Conservation (phyloP, 2,888 invertebrate genomes). For the Harpagoxenus sublaevis region DNA sequence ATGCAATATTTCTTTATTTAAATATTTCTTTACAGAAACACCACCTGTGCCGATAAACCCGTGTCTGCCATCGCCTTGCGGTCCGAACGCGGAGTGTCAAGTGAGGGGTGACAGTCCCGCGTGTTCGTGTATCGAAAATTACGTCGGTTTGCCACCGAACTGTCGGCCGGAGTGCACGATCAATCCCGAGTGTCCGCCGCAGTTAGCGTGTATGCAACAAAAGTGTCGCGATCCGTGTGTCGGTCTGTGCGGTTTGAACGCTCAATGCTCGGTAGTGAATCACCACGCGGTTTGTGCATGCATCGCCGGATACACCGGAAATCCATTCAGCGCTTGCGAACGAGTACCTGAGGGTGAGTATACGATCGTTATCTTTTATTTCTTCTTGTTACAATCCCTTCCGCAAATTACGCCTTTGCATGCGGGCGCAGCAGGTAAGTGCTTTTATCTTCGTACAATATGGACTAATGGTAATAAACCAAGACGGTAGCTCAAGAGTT, state of each 20-base stretch:
- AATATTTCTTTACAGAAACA: constrained; percentile 53
- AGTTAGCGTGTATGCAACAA: constrained; percentile 88
- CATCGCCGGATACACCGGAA: constrained; percentile 86
- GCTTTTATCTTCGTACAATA: constrained; percentile 67
- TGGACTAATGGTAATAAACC: constrained; percentile 55
- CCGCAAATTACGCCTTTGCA: constrained; percentile 65
- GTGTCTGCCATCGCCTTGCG: constrained; percentile 88
- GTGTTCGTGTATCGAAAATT: constrained; percentile 88
- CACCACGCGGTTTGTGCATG: constrained; percentile 89
- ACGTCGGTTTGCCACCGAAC: constrained; percentile 88
- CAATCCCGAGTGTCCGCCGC: constrained; percentile 88
- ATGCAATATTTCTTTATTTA: constrained; percentile 8
- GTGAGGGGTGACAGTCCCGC: constrained; percentile 87
- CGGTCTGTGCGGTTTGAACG: constrained; percentile 88
- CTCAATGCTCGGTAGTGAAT: constrained; percentile 88
- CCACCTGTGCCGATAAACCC: constrained; percentile 84
- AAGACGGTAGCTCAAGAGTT: constrained; percentile 30
- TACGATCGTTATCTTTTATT: constrained; percentile 12
- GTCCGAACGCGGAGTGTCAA: constrained; percentile 88
- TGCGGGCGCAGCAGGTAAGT: constrained; percentile 77
- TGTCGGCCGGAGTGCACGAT: constrained; percentile 89
- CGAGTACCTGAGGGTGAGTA: constrained; percentile 81
- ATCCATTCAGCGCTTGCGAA: constrained; percentile 88
- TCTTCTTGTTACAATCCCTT: constrained; percentile 11
- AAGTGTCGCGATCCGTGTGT: constrained; percentile 89